Evolutionary conservation across 2,797 vertebrate genomes (phyloP).

Genomic region (Sarcoramphus papa): DNA sequence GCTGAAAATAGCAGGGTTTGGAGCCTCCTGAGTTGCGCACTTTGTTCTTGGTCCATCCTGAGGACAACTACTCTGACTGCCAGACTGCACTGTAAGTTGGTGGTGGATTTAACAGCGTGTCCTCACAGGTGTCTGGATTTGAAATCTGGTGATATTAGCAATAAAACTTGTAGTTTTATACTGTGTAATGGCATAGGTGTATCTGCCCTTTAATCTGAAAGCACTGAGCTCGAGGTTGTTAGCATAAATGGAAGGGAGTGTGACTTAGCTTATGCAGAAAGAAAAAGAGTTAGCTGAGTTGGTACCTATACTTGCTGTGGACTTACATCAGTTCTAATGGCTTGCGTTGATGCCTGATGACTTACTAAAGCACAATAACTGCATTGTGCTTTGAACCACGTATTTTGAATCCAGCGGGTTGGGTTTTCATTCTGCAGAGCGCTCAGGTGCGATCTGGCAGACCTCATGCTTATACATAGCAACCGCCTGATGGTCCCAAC

Average conservation of each 20-base stretch:
- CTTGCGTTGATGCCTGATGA: neutral
- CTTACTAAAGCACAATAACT: neutral
- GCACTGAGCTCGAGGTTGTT: neutral
- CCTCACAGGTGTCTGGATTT: neutral
- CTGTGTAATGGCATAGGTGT: neutral
- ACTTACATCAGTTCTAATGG: neutral
- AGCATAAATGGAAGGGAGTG: neutral
- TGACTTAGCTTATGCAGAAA: neutral
- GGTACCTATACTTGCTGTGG: neutral
- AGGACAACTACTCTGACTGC: neutral
- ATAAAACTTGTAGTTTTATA: neutral
- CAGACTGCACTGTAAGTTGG: neutral
- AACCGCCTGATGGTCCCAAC: neutral
- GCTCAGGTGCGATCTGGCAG: neutral
- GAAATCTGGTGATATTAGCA: neutral
- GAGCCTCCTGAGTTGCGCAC: neutral
- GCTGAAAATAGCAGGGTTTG: neutral
- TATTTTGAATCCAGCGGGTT: neutral
- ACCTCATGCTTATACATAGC: rapidly evolving
- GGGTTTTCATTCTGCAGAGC: neutral
- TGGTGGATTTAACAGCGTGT: neutral
- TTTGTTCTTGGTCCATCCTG: neutral
- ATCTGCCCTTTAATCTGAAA: neutral
- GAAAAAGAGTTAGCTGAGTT: neutral
- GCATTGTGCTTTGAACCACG: neutral